Percentiles rank a stretch among this genome's conserved stretches.
phyloP scores from a whole-genome alignment of 2,113 vertebrate genomes.

The Laticauda colubrina region DNA sequence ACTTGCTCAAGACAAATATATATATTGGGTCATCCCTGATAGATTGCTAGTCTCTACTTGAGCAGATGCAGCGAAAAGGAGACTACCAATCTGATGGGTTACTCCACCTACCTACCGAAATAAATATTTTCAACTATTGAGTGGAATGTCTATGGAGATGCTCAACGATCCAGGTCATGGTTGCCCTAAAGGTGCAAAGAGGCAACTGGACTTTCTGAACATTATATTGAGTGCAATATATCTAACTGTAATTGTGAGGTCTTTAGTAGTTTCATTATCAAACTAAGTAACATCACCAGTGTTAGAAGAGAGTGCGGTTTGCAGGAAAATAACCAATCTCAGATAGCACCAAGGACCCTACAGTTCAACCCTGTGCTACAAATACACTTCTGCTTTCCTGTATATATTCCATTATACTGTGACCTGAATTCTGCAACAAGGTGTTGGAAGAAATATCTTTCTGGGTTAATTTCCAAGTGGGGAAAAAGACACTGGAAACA shows the following conservation, averaged over 20 bases:
- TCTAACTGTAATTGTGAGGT: background rate
- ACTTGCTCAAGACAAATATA: background rate
- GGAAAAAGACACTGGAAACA: no score
- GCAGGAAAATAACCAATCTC: background rate
- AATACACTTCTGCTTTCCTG: background rate
- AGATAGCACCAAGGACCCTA: background rate
- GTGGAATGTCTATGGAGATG: background rate
- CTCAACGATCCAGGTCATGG: no score
- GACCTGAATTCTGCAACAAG: background rate
- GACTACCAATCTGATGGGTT: background rate
- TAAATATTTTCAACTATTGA: background rate
- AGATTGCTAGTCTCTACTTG: background rate
- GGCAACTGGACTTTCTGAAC: no score
- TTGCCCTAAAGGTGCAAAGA: no score
- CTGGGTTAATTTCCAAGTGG: no score
- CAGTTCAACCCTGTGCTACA: background rate
- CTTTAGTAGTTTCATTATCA: background rate
- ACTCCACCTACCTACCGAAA: background rate
- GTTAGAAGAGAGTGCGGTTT: background rate
- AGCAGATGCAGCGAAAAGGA: background rate
- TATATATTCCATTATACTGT: background rate
- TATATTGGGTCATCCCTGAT: background rate
- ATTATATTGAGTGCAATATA: background rate
- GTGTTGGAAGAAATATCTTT: no score
- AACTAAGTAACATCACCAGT: background rate